These are phyloP conservation scores for Chelon auratus DNA, from an alignment of 2,797 vertebrate genomes.

Conservation along the genomic window DNA sequence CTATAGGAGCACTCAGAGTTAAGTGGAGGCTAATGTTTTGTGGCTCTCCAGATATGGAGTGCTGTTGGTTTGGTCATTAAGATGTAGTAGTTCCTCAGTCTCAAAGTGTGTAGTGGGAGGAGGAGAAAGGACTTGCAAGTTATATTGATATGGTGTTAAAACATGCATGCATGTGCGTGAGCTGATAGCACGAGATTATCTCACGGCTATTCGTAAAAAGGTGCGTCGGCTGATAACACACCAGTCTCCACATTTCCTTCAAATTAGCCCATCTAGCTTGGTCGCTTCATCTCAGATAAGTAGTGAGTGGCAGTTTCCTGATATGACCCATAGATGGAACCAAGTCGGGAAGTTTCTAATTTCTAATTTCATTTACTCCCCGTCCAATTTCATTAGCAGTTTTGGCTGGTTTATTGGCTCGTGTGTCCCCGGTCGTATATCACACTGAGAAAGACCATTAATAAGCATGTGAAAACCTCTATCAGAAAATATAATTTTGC, in stretches of 20 bases:
- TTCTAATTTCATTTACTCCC: constrained; percentile 64
- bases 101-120: constrained; percentile 20
- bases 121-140: background rate
- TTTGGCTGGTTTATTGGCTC: constrained; percentile 67
- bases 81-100: constrained; percentile 35
- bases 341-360: constrained; percentile 48
- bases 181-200: constrained; percentile 13
- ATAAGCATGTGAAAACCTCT: constrained; percentile 75
- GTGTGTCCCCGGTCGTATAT: constrained; percentile 63
- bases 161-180: constrained; percentile 2
- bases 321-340: constrained; percentile 24
- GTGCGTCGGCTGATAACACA: background rate
- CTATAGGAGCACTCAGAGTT: constrained; percentile 79
- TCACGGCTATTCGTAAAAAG: background rate
- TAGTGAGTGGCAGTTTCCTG: constrained; percentile 16
- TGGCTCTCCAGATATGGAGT: constrained; percentile 65
- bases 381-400: constrained; percentile 75
- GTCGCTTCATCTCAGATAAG: constrained; percentile 19
- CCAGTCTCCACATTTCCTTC: background rate
- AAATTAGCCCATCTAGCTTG: background rate
- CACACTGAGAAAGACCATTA: constrained; percentile 67
- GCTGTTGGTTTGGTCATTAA: constrained; percentile 71
- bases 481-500: constrained; percentile 76
- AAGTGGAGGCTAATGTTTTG: constrained; percentile 81
- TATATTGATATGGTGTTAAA: background rate